Evolutionary conservation across 30 jellyfish, hydroid and myxozoan genomes (phyloP).

Genomic region (Aurelia sp.): DNA sequence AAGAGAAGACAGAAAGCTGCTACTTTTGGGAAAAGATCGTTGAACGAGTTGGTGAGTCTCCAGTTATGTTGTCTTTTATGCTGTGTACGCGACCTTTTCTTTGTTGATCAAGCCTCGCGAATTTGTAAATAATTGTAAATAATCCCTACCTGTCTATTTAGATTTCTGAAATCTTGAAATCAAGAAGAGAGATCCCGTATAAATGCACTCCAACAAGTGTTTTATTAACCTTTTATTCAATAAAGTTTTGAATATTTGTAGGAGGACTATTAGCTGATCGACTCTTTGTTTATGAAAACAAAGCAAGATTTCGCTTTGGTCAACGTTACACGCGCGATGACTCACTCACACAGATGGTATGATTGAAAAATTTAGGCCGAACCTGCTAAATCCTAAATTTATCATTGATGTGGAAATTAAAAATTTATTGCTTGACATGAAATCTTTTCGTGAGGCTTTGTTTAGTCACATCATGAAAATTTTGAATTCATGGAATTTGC

Average conservation of each 20-base stretch:
- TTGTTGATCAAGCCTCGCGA: slow-evolving; percentile 35
- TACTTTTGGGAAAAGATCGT: slow-evolving; percentile 23
- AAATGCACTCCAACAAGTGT: not conserved
- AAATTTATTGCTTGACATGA: no score
- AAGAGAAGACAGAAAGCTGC: slow-evolving; percentile 52
- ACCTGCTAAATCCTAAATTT: no score
- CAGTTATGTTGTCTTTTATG: no score
- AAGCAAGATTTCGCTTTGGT: no score
- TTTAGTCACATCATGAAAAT: no score
- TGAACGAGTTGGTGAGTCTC: slow-evolving; percentile 58
- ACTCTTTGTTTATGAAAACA: not conserved
- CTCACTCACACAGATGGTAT: no score
- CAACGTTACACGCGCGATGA: no score
- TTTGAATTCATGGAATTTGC: no score
- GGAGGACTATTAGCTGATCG: slow-evolving; percentile 16
- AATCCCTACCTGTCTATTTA: slow-evolving; percentile 56
- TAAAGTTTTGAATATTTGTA: slow-evolving; percentile 6
- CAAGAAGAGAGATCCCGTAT: not conserved
- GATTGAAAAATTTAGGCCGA: no score
- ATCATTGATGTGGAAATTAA: no score
- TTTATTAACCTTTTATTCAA: slow-evolving; percentile 12
- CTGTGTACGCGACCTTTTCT: slow-evolving; percentile 2
- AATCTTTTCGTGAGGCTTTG: no score
- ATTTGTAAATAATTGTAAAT: slow-evolving; percentile 9
- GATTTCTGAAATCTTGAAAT: slow-evolving; percentile 26